phyloP scores from a whole-genome alignment of 2,113 vertebrate species.

The Benitochromis conjunctus region DNA sequence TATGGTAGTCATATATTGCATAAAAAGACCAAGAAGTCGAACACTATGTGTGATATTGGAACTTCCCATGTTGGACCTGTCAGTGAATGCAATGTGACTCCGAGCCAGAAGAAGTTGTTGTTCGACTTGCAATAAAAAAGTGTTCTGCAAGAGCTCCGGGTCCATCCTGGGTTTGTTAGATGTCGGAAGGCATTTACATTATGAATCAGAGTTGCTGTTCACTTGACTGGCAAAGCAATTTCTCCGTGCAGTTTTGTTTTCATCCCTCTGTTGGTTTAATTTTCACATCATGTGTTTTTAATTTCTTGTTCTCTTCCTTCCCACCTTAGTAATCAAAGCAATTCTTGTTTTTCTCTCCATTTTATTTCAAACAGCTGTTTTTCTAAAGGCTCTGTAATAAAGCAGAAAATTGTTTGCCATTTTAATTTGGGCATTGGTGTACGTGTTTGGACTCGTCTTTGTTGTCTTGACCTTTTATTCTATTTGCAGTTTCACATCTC shows the following conservation, averaged over 20 bases:
- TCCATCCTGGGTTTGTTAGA: neutral
- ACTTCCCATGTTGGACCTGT: neutral
- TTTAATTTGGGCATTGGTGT: neutral
- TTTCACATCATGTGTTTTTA: neutral
- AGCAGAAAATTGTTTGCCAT: neutral
- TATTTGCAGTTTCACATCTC: neutral
- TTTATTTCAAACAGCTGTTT: neutral
- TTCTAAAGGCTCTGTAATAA: neutral
- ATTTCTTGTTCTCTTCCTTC: neutral
- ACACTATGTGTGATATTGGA: neutral
- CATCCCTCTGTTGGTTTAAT: neutral
- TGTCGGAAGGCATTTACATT: neutral
- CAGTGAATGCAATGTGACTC: neutral
- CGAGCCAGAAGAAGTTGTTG: neutral
- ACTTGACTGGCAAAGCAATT: neutral
- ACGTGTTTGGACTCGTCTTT: neutral
- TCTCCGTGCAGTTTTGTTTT: neutral
- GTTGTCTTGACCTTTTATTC: slow-evolving; percentile 25
- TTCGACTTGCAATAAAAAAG: neutral
- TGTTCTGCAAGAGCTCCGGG: neutral
- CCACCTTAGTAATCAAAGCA: neutral
- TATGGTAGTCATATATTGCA: neutral
- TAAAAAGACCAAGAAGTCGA: neutral
- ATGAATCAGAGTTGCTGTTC: neutral
- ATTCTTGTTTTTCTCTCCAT: neutral